These are phyloP conservation scores for Cebus imitator DNA, from an alignment of 2,113 vertebrate genomes.

Conservation along the genomic window DNA sequence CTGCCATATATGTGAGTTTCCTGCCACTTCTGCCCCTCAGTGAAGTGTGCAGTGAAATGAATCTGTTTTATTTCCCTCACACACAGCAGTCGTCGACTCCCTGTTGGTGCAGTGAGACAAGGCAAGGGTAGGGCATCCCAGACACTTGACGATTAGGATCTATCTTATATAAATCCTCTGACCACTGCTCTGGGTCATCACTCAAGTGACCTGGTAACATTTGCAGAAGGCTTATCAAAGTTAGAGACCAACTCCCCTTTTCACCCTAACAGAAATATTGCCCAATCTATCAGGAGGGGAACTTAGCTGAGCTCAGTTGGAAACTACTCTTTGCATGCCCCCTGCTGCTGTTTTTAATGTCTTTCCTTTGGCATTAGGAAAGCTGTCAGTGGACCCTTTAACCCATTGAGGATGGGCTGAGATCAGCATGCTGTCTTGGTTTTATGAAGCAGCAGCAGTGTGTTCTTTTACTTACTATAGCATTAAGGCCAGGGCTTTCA, in stretches of 20 bases:
- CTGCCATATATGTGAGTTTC: constrained; percentile 50
- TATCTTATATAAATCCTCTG: constrained; percentile 3
- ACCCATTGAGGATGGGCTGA: background rate
- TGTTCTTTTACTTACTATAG: constrained; percentile 17
- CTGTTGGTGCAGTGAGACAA: constrained; percentile 18
- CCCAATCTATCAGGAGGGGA: background rate
- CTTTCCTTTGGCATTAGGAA: constrained; percentile 36
- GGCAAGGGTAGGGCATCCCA: background rate
- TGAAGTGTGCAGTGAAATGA: constrained; percentile 59
- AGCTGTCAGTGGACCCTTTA: constrained; percentile 13
- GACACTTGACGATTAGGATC: background rate
- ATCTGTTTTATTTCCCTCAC: constrained; percentile 51
- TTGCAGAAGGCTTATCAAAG: background rate
- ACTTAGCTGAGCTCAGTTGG: background rate
- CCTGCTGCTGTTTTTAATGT: constrained; percentile 52
- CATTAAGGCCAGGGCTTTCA: background rate
- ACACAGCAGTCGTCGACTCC: constrained; percentile 34
- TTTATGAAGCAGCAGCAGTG: constrained; percentile 40
- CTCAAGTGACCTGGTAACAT: constrained; percentile 10
- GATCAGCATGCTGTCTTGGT: background rate
- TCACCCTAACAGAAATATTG: background rate
- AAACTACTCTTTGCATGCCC: constrained; percentile 38
- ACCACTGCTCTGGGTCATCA: background rate
- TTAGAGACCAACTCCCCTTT: background rate
- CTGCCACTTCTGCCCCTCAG: constrained; percentile 45